phyloP scores from a whole-genome alignment of 2,888 invertebrate species.

The Drosophila tanythrix region DNA sequence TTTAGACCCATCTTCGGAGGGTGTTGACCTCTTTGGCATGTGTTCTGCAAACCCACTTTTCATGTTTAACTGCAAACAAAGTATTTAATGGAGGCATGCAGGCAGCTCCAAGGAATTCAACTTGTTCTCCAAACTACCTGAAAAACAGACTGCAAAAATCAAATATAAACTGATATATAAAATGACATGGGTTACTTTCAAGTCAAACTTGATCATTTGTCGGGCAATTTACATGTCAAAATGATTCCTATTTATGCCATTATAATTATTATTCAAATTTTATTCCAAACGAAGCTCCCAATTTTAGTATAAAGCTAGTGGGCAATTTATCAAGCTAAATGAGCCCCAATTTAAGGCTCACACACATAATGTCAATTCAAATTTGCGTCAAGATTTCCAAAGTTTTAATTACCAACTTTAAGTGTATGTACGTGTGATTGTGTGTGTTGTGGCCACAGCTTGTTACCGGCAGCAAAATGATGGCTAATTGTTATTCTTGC shows the following conservation, averaged over 20 bases:
- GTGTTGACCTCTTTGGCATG: conserved; percentile 14
- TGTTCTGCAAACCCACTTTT: conserved; percentile 1
- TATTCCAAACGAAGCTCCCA: not conserved
- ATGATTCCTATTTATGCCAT: not conserved
- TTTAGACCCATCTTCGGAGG: not conserved
- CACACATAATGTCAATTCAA: conserved; percentile 62
- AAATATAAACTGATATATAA: not conserved
- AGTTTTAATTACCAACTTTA: conserved; percentile 63
- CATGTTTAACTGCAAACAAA: not conserved
- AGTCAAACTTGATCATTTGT: not conserved
- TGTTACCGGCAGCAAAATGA: conserved; percentile 66
- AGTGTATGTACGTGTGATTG: not conserved
- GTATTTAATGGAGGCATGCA: not conserved
- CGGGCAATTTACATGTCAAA: not conserved
- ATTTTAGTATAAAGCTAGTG: not conserved
- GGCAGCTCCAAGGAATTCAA: not conserved
- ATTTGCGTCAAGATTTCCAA: conserved; percentile 52
- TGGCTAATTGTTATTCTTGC: conserved; percentile 76
- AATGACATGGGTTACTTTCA: not conserved
- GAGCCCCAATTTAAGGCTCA: conserved; percentile 38
- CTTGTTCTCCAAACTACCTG: not conserved
- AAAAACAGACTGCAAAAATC: not conserved
- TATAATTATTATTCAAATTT: not conserved
- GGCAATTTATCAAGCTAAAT: conserved; percentile 21
- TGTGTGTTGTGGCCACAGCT: conserved; percentile 31